Conservation (phyloP, 2,888 invertebrate species). For the Magallana nippona region DNA sequence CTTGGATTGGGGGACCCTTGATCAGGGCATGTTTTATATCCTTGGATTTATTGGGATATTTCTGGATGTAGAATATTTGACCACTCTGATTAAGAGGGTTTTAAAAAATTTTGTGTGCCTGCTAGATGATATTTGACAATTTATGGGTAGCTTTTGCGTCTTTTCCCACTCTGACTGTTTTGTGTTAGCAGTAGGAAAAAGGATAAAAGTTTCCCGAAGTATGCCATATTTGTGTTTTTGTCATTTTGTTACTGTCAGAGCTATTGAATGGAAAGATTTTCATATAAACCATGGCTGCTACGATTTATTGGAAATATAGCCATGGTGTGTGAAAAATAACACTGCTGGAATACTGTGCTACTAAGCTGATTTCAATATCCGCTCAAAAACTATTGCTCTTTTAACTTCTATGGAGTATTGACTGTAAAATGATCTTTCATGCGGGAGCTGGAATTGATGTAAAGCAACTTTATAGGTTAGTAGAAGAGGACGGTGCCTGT, state of each 20-base stretch:
- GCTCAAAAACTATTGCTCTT: not conserved
- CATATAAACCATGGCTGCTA: not conserved
- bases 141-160: not conserved
- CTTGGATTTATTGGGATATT: conserved; percentile 16
- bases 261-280: not conserved
- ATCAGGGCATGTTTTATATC: conserved; percentile 25
- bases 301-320: not conserved
- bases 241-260: not conserved
- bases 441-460: not conserved
- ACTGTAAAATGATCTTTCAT: not conserved
- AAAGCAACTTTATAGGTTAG: not conserved
- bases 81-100: conserved; percentile 16
- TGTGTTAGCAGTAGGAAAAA: not conserved
- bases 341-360: conserved; percentile 2
- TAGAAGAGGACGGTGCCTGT: not conserved
- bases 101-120: not conserved
- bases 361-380: conserved; percentile 17
- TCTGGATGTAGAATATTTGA: not conserved
- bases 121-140: not conserved
- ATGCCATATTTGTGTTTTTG: not conserved
- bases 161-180: not conserved
- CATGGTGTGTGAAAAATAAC: conserved; percentile 21
- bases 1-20: not conserved
- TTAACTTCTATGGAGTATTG: conserved; percentile 15
- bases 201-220: not conserved